A percentile compares a stretch with the other conserved stretches of the same genome.
These are phyloP conservation scores for Sorex maritimensis DNA, from an alignment of 2,797 vertebrate genomes.

Conservation along the genomic window DNA sequence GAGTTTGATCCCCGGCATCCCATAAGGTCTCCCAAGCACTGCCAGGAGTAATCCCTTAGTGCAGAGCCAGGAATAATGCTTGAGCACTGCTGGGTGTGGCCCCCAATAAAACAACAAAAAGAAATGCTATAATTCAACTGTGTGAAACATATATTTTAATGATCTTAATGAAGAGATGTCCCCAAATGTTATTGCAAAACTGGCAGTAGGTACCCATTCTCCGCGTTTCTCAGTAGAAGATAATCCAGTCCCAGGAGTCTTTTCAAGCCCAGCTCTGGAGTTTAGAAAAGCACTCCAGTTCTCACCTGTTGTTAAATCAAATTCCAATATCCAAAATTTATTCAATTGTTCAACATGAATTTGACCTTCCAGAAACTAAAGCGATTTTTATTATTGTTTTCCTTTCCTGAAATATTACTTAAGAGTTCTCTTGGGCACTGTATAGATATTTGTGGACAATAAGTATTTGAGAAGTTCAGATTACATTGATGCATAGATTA, in stretches of 20 bases:
- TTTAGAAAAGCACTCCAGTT: not conserved
- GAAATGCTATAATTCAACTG: not conserved
- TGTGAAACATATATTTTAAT: not conserved
- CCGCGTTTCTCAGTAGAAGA: not conserved
- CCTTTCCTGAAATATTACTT: slow-evolving; percentile 43
- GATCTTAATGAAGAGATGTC: not conserved
- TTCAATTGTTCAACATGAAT: slow-evolving; percentile 25
- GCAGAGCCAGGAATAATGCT: too few relatives aligned
- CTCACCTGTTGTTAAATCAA: slow-evolving; percentile 26
- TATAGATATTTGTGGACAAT: not conserved
- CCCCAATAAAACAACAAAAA: too few relatives aligned
- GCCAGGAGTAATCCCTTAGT: too few relatives aligned
- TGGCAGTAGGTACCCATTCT: not conserved
- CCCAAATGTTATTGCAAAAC: not conserved
- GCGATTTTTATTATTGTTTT: slow-evolving; percentile 15
- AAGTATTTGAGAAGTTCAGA: not conserved
- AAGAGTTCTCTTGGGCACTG: not conserved
- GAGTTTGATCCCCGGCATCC: too few relatives aligned
- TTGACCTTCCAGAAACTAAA: not conserved
- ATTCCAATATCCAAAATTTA: slow-evolving; percentile 26
- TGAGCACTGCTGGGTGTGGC: too few relatives aligned
- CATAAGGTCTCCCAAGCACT: too few relatives aligned
- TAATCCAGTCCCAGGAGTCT: slow-evolving; percentile 5
- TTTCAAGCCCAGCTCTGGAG: not conserved
- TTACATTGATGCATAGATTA: slow-evolving; percentile 62